Base-by-base conservation (phyloP, 2,113 vertebrate genomes). In the Periophthalmodon schlosseri region DNA sequence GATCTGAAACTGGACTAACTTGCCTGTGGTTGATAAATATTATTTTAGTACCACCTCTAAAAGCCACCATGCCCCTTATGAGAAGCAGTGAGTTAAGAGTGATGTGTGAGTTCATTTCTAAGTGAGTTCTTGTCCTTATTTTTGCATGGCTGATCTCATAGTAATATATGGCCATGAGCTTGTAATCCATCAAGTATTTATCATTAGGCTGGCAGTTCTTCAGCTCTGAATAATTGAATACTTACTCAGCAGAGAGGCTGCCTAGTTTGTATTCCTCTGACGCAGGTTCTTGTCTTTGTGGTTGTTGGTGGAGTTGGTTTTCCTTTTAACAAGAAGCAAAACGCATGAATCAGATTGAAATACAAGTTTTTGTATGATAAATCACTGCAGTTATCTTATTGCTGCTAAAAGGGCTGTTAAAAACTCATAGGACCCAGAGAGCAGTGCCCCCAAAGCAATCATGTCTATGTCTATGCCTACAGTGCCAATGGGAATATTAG, bases 211-310 rank as follows among this genome's bases (percentile, higher is more conserved):
- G 50, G 56, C 61, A 73, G n/a, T 75, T 80, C 63, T 18, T n/a
- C 3, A 70, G 28, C 9, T 70, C 57, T 80, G 58, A 82, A 76
- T 84, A 80, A 88, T 77, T 79, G 0, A 84, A 83, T 67, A 91
- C 90, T 92, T 73, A 94, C 93, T 89, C 77, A 92, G 92, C 94
- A 80, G 68, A 82, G 80, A 44, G 68, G 78, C 85, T 76, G 76
- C 82, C 94, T 87, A 99, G 94, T 99, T 99, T 92, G 97, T 99
- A 86, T 98, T 99, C 95, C 98, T 96, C 95, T 99, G 98, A 78
- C 98, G 97, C 87, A 99, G 93, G 91, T 97, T 99, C 95, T 99
- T 99, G 92, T 99, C 98, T 95, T 99, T 99, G 91, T 99, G 98
- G 94, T 99, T 99, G 94, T 99, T 99, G 92, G 98, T 99, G 74